A percentile compares a stretch with the other conserved stretches of the same genome.
phyloP scores from a whole-genome alignment of 2,113 vertebrate species.

The Chamaea fasciata region DNA sequence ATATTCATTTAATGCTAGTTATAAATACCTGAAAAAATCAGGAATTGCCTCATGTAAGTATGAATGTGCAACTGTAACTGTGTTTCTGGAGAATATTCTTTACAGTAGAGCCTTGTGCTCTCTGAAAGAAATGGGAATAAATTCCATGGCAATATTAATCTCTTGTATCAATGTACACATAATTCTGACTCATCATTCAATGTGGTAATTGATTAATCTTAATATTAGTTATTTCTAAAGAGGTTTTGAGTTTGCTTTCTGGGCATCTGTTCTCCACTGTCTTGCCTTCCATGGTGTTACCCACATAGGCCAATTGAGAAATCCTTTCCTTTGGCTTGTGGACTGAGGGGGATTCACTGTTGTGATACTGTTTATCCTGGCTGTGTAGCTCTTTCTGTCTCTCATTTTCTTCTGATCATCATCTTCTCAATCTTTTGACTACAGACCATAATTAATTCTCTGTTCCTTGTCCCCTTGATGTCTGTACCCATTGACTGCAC shows the following conservation, averaged over 20 bases:
- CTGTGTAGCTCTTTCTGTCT: not conserved
- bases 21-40: not conserved
- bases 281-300: not conserved
- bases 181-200: not conserved
- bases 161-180: not conserved
- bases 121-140: not conserved
- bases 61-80: not conserved
- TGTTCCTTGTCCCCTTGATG: not conserved
- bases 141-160: not conserved
- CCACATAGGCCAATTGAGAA: rapidly evolving
- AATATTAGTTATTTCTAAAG: not conserved
- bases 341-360: not conserved
- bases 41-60: not conserved
- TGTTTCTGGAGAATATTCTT: not conserved
- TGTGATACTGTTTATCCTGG: not conserved
- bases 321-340: not conserved
- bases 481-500: not conserved
- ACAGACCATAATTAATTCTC: not conserved
- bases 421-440: not conserved
- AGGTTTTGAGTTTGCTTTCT: not conserved
- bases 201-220: not conserved
- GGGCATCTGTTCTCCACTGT: not conserved
- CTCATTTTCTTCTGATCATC: not conserved
- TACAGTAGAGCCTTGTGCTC: not conserved
- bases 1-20: not conserved